phyloP scores from a whole-genome alignment of 1,140 invertebrate genomes.

The Lasaia peninsularis region DNA sequence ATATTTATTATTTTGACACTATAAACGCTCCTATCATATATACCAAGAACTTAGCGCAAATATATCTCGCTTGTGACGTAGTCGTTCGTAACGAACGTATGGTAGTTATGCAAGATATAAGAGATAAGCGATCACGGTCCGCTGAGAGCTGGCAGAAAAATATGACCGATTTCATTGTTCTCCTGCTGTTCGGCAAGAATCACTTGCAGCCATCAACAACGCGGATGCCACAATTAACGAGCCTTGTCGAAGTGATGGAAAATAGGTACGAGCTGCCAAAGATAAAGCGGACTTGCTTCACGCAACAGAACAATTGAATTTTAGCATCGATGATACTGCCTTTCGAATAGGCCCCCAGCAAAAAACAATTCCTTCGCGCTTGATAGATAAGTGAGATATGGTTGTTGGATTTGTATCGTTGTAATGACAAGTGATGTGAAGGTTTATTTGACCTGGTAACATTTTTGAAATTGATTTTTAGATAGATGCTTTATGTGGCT shows the following conservation, averaged over 20 bases:
- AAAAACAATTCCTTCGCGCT: slow-evolving; percentile 13
- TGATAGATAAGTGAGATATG: slow-evolving; percentile 8
- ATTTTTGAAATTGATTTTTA: too few relatives aligned
- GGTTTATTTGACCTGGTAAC: not conserved
- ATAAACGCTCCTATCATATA: not conserved
- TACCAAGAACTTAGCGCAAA: slow-evolving; percentile 51
- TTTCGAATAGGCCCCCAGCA: slow-evolving; percentile 14
- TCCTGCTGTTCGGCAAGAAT: slow-evolving; percentile 57
- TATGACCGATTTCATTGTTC: slow-evolving; percentile 75
- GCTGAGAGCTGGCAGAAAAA: slow-evolving; percentile 63
- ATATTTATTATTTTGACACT: slow-evolving; percentile 14
- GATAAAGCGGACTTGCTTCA: slow-evolving; percentile 41
- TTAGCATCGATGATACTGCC: slow-evolving; percentile 32
- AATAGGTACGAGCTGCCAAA: slow-evolving; percentile 62
- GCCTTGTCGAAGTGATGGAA: slow-evolving; percentile 69
- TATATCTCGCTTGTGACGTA: slow-evolving; percentile 53
- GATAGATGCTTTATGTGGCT: too few relatives aligned
- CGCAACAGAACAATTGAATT: slow-evolving; percentile 45
- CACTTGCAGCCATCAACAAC: slow-evolving; percentile 66
- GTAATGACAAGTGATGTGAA: not conserved
- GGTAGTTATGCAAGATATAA: slow-evolving; percentile 64
- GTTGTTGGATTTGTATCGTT: not conserved
- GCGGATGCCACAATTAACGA: slow-evolving; percentile 69
- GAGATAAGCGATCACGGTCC: slow-evolving; percentile 65
- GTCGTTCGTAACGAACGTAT: slow-evolving; percentile 52